Base-by-base conservation (phyloP, 1,140 invertebrate species). In the Drosophila azteca region DNA sequence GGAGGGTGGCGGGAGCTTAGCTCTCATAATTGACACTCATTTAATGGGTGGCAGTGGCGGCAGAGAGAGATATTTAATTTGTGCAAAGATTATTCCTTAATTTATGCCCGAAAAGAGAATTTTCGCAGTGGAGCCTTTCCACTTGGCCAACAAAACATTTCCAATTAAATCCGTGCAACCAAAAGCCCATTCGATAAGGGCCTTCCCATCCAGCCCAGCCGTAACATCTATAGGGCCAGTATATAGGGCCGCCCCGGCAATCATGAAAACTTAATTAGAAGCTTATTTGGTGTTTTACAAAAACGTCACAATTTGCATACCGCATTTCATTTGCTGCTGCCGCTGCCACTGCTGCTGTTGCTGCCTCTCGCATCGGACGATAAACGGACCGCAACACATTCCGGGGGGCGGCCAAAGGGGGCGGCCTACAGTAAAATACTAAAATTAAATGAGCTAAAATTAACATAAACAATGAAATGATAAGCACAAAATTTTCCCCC, bases 251-350 rank as follows among this genome's bases (percentile, higher is more conserved):
- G 64, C 57, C 24, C 24, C 62, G 46, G 71, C 78, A 84, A 81
- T 87, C 77, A 85, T 81, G 82, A 84, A 84, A 85, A 87, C 81
- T 78, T 87, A 85, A 85, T 85, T 85, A 84, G 77, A 87, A 85
- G 77, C 73, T 85, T 84, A 77, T 74, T 77, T 50, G 69, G 65
- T 66, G 77, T 60, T 74, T 77, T 72, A 66, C 59, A 70, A 68
- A 61, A 84, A 76, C 67, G 73, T 85, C 77, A 77, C 79, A 71
- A 85, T 85, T 85, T 85, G 81, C 81, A 85, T 85, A 87, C 64
- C 81, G 82, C 73, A 77, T 80, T 85, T 84, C 75, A 85, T 85
- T 79, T 84, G 80, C 80, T 70, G 59, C 20, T 35, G 67, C 63
- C 24, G n/a, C n/a, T n/a, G n/a, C n/a, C n/a, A n/a, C n/a, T 84